phyloP scores from a whole-genome alignment of 2,113 vertebrate species.

The Rhagologus leucostigma region DNA sequence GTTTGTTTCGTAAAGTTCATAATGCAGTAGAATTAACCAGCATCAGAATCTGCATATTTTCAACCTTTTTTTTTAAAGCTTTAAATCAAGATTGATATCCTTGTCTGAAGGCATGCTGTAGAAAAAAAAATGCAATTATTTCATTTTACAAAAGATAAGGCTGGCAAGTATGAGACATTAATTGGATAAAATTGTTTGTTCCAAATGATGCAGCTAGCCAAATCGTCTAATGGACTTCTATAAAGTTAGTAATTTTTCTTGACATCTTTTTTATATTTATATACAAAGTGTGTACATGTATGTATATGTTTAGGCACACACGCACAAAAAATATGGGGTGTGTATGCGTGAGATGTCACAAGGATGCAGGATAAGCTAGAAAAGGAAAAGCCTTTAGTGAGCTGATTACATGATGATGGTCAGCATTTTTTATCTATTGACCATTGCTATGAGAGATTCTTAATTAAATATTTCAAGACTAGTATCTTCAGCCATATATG shows the following conservation, averaged over 20 bases:
- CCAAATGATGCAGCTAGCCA: background rate
- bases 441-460: background rate
- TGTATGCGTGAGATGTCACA: background rate
- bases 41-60: background rate
- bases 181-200: background rate
- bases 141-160: background rate
- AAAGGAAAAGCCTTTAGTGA: background rate
- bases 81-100: background rate
- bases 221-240: background rate
- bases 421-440: background rate
- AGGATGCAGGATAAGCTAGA: background rate
- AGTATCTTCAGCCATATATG: background rate
- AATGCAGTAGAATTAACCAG: background rate
- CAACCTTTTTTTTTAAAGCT: background rate
- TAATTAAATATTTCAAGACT: background rate
- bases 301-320: background rate
- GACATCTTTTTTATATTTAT: background rate
- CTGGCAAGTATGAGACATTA: background rate
- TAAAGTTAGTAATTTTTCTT: background rate
- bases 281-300: background rate
- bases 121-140: background rate
- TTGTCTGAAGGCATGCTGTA: background rate
- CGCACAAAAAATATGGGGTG: rapidly evolving
- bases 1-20: background rate
- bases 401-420: background rate